A percentile compares a stretch with the other conserved stretches of the same genome.
Evolutionary conservation across 2,113 vertebrate genomes (phyloP).

Genomic region (Apus apus): DNA sequence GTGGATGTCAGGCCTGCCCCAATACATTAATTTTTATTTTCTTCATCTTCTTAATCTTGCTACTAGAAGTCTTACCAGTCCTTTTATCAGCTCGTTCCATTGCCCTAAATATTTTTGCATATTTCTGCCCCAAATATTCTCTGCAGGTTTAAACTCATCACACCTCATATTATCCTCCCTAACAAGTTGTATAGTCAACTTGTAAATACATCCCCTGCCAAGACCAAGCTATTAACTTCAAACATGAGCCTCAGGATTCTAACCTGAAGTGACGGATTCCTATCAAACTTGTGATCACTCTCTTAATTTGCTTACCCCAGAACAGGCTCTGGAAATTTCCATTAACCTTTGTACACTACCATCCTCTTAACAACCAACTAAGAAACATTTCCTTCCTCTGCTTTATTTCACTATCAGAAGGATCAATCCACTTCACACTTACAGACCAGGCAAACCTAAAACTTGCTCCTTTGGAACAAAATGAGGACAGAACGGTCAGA

Average conservation of each 20-base stretch:
- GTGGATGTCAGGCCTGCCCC: background rate
- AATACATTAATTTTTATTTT: background rate
- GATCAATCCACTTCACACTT: background rate
- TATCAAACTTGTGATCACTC: constrained; percentile 8
- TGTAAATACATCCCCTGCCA: background rate
- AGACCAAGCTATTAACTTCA: constrained; percentile 16
- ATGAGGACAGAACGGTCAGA: background rate
- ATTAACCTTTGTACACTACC: background rate
- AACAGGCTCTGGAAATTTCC: constrained; percentile 24
- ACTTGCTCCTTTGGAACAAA: background rate
- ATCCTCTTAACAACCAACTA: background rate
- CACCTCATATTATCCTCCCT: background rate
- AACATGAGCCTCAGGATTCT: background rate
- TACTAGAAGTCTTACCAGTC: background rate
- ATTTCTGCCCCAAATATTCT: background rate
- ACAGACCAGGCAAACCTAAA: background rate
- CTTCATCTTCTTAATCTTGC: background rate
- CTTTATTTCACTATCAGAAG: background rate
- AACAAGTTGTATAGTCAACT: background rate
- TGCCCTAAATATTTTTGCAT: background rate
- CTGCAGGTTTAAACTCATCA: constrained; percentile 9
- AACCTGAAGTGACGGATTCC: constrained; percentile 1
- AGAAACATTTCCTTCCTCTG: background rate
- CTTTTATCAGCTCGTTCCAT: background rate
- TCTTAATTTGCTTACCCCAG: background rate